phyloP scores from a whole-genome alignment of 2,888 invertebrate genomes.

The Mactromeris polynyma region DNA sequence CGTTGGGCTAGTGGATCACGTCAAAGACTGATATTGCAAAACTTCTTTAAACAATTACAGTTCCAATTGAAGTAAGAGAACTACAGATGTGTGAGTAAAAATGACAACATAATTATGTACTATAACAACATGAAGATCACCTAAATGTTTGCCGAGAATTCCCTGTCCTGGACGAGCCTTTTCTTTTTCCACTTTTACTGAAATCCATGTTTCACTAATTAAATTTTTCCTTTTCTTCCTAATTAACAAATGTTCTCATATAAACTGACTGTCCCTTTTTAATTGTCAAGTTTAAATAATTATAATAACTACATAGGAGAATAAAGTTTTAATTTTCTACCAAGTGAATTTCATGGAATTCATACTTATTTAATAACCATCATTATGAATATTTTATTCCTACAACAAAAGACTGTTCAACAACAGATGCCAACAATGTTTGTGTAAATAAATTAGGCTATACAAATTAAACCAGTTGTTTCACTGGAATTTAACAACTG shows the following conservation, averaged over 20 bases:
- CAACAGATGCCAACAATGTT: too few relatives aligned
- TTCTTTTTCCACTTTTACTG: not conserved
- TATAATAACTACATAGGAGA: not conserved
- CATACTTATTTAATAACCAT: too few relatives aligned
- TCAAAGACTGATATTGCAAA: too few relatives aligned
- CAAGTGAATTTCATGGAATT: too few relatives aligned
- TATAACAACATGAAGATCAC: not conserved
- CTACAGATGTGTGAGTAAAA: not conserved
- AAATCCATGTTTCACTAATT: slow-evolving; percentile 15
- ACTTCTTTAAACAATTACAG: too few relatives aligned
- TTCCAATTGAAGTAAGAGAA: too few relatives aligned
- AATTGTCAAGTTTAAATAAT: not conserved
- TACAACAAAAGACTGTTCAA: too few relatives aligned
- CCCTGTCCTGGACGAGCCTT: not conserved
- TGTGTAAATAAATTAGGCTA: too few relatives aligned
- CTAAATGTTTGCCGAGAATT: not conserved
- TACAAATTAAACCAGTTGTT: too few relatives aligned
- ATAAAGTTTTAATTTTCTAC: too few relatives aligned
- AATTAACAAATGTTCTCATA: not conserved
- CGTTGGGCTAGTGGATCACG: too few relatives aligned
- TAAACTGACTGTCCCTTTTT: not conserved
- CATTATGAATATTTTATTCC: not conserved
- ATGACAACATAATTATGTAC: not conserved
- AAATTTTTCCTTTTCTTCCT: not conserved
- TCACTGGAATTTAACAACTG: too few relatives aligned